These are phyloP conservation scores for Netelia virgata DNA, from an alignment of 2,888 invertebrate genomes.

Conservation along the genomic window DNA sequence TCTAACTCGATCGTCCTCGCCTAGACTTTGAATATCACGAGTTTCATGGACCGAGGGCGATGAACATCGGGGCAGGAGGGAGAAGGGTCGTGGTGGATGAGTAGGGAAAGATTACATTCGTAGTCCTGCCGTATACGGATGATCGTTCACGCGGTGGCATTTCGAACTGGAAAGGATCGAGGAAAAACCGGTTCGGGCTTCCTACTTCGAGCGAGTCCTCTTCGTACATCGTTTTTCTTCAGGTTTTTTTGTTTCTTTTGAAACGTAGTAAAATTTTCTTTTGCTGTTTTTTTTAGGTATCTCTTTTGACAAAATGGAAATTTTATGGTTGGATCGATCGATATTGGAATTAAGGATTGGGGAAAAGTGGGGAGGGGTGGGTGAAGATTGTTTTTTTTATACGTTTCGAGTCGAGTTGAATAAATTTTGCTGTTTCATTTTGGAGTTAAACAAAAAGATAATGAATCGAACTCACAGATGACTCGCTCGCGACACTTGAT, in stretches of 20 bases:
- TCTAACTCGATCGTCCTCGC: conserved; percentile 34
- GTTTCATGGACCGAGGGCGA: conserved; percentile 17
- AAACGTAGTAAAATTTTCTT: background rate
- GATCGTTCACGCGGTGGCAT: conserved; percentile 38
- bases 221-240: conserved; percentile 3
- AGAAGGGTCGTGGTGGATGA: conserved; percentile 23
- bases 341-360: background rate
- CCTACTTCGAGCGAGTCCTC: conserved; percentile 47
- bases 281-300: background rate
- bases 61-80: background rate
- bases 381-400: background rate
- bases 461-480: conserved; percentile 50
- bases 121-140: conserved; percentile 59
- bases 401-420: background rate
- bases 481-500: conserved; percentile 49
- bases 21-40: conserved; percentile 17
- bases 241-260: background rate
- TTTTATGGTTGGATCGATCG: background rate
- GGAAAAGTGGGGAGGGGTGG: background rate
- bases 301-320: background rate
- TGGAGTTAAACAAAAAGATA: background rate
- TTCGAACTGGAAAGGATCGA: conserved; percentile 56
- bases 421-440: background rate
- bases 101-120: conserved; percentile 36
- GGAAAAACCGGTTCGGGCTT: conserved; percentile 66